phyloP scores from a whole-genome alignment of 2,113 vertebrate species.

The Mesembrinibis cayennensis region DNA sequence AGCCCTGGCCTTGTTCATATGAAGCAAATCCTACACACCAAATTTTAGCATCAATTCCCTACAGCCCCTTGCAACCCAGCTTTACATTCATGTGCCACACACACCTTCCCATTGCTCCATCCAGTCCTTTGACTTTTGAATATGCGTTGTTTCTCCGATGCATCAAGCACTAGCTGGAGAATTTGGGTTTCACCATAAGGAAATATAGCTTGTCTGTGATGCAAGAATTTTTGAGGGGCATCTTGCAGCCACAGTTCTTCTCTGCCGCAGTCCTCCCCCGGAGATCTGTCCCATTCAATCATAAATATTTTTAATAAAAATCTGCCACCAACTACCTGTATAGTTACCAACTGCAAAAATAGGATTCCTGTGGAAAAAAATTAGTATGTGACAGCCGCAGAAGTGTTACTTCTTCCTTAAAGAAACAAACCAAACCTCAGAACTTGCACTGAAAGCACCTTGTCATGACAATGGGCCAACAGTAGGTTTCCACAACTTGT shows the following conservation, averaged over 20 bases:
- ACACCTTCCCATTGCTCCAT: neutral
- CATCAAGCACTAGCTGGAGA: neutral
- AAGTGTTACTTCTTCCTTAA: neutral
- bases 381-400: neutral
- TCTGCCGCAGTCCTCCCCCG: neutral
- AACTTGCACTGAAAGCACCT: neutral
- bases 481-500: neutral
- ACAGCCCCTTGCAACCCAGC: neutral
- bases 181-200: neutral
- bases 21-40: neutral
- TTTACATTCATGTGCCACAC: neutral
- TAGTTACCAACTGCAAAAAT: neutral
- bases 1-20: neutral
- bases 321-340: neutral
- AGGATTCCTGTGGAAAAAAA: neutral
- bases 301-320: neutral
- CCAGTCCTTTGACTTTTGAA: neutral
- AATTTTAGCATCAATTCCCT: neutral
- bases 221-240: neutral
- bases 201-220: neutral
- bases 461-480: neutral
- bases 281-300: neutral
- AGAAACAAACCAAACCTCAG: neutral
- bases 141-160: neutral
- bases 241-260: neutral